Conservation (phyloP, 2,113 vertebrate genomes). For the Pseudonaja textilis region DNA sequence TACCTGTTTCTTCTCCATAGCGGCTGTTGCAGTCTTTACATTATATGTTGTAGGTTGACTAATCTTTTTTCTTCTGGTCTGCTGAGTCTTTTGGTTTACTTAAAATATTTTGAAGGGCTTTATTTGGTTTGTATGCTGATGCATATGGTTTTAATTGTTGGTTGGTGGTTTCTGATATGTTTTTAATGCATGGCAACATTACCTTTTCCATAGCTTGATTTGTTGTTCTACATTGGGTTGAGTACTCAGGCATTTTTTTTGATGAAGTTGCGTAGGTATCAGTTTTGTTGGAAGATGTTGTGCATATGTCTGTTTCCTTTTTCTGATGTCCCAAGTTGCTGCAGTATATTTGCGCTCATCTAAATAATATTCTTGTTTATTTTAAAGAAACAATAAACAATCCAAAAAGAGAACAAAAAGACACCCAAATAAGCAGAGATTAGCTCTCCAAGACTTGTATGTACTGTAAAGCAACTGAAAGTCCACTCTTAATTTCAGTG, state of each 20-base stretch:
- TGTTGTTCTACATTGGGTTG: not conserved
- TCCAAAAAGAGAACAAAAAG: not conserved
- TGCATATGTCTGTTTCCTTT: not conserved
- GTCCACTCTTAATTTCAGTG: not conserved
- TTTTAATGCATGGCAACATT: not conserved
- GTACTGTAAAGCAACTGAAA: not conserved
- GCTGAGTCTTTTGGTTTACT: not conserved
- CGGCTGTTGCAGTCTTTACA: not conserved
- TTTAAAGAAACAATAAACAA: not conserved
- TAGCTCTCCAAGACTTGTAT: not conserved
- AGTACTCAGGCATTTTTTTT: not conserved
- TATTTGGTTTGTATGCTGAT: not conserved
- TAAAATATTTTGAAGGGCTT: not conserved
- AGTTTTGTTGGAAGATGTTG: not conserved
- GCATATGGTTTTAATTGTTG: not conserved
- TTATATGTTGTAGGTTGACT: not conserved
- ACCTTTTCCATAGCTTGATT: not conserved
- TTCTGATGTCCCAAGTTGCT: not conserved
- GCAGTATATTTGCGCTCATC: not conserved
- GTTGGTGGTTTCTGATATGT: not conserved
- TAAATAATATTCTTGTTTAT: not conserved
- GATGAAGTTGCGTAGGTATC: not conserved
- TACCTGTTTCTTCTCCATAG: not conserved
- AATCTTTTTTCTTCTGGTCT: not conserved
- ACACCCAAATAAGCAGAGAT: not conserved